phyloP scores from a whole-genome alignment of 2,888 invertebrate species.

The Hymenopus coronatus region DNA sequence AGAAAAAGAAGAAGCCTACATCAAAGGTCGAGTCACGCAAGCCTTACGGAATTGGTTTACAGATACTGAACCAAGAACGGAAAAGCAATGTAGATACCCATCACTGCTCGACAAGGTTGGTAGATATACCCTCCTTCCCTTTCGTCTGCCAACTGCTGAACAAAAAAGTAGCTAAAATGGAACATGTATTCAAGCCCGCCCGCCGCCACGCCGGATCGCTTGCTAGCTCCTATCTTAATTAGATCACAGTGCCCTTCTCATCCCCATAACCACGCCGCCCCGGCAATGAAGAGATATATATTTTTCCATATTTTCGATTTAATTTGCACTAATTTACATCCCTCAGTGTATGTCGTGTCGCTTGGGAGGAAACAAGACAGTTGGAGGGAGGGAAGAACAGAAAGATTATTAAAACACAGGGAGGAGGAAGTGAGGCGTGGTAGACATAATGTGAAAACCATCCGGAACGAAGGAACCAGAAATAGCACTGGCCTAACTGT shows the following conservation, averaged over 20 bases:
- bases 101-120: neutral
- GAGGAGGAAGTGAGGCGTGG: too few species aligned
- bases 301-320: slow-evolving; percentile 34
- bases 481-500: too few species aligned
- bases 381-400: neutral
- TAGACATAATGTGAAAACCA: too few species aligned
- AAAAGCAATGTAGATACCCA: neutral
- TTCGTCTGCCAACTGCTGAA: neutral
- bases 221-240: slow-evolving; percentile 32
- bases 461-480: too few species aligned
- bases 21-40: neutral
- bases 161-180: slow-evolving; percentile 16
- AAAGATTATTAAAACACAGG: slow-evolving; percentile 24
- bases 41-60: too few species aligned
- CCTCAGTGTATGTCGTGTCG: slow-evolving; percentile 14
- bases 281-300: slow-evolving; percentile 28
- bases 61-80: neutral
- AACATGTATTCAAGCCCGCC: slow-evolving; percentile 14
- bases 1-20: neutral
- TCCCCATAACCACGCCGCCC: neutral
- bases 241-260: slow-evolving; percentile 28
- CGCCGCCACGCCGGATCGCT: neutral
- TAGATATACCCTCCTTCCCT: neutral
- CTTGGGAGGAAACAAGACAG: slow-evolving; percentile 15
- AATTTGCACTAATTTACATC: slow-evolving; percentile 35